These are phyloP conservation scores for Agrilus mali DNA, from an alignment of 2,888 invertebrate species.

Conservation along the genomic window DNA sequence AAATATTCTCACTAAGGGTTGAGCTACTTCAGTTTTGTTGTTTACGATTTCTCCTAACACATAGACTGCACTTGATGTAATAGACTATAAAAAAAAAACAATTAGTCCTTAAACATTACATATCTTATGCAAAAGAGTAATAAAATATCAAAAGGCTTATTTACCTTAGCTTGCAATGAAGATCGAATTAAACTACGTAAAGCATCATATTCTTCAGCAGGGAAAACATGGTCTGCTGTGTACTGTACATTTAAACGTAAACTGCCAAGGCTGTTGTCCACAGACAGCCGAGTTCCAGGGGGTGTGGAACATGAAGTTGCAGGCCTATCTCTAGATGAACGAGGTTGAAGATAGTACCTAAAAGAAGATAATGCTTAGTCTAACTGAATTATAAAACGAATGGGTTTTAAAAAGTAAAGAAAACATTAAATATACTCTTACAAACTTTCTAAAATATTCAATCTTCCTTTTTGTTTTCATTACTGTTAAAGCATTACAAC, in stretches of 20 bases:
- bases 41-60: slow-evolving; percentile 77
- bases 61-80: slow-evolving; percentile 69
- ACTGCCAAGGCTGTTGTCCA: slow-evolving; percentile 61
- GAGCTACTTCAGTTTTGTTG: slow-evolving; percentile 79
- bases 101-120: background rate
- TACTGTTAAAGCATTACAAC: no score
- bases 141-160: slow-evolving; percentile 6
- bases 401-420: no score
- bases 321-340: slow-evolving; percentile 47
- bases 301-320: slow-evolving; percentile 56
- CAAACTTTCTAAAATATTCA: no score
- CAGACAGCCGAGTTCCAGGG: slow-evolving; percentile 57
- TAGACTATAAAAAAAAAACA: slow-evolving; percentile 42
- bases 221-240: slow-evolving; percentile 81
- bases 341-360: slow-evolving; percentile 69
- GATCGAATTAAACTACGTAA: slow-evolving; percentile 65
- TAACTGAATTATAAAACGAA: slow-evolving; percentile 2
- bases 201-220: slow-evolving; percentile 64
- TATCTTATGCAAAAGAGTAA: slow-evolving; percentile 1
- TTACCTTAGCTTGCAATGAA: slow-evolving; percentile 53
- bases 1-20: slow-evolving; percentile 76
- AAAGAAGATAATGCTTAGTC: slow-evolving; percentile 10
- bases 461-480: no score
- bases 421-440: no score
- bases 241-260: slow-evolving; percentile 77